A percentile compares a stretch with the other conserved stretches of the same genome.
phyloP scores from a whole-genome alignment of 30 jellyfish, hydroid and myxozoan species.

The Mastigias papua region DNA sequence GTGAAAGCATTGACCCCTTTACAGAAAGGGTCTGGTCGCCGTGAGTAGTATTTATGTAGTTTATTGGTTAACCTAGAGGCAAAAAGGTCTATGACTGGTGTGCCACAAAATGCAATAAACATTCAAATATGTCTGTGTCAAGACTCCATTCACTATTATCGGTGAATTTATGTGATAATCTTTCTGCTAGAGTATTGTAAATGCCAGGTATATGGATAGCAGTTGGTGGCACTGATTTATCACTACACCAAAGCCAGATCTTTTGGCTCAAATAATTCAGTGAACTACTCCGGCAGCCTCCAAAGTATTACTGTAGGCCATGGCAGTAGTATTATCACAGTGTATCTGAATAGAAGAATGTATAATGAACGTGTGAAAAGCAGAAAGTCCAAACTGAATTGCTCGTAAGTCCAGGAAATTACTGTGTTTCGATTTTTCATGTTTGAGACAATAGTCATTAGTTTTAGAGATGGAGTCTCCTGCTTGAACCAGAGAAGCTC shows the following conservation, averaged over 20 bases:
- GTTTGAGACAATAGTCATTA: no score
- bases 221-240: not conserved
- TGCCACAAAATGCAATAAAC: not conserved
- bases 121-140: not conserved
- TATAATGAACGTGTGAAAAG: no score
- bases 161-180: not conserved
- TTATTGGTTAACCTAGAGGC: slow-evolving; percentile 34
- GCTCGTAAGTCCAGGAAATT: no score
- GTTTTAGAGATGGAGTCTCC: no score
- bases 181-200: not conserved
- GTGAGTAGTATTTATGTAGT: slow-evolving; percentile 5
- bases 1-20: slow-evolving; percentile 22
- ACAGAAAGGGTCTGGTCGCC: slow-evolving; percentile 53
- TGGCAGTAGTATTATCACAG: slow-evolving; percentile 12
- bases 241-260: slow-evolving; percentile 28
- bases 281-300: slow-evolving; percentile 1
- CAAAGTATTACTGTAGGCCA: not conserved
- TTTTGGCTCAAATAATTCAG: slow-evolving; percentile 1
- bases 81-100: slow-evolving; percentile 5
- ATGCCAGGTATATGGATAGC: slow-evolving; percentile 14
- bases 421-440: no score
- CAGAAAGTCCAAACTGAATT: no score
- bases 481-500: no score
- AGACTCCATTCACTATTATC: slow-evolving; percentile 34
- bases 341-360: not conserved